These are phyloP conservation scores for Lepus townsendii DNA, from an alignment of 2,797 vertebrate species.

Conservation along the genomic window DNA sequence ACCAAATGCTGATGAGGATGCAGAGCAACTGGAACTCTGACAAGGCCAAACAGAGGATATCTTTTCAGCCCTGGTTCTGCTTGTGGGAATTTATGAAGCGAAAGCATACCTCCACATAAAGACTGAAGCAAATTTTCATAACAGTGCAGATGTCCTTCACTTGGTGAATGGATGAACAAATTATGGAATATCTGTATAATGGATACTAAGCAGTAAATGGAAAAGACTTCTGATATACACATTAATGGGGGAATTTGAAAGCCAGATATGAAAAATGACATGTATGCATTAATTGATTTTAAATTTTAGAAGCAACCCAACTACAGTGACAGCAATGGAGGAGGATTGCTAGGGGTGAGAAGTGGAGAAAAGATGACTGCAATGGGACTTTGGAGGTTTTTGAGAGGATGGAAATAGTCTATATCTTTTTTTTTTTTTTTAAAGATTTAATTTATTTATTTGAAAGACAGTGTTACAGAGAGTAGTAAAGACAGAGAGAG, in stretches of 20 bases:
- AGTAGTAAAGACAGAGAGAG: too few relatives aligned
- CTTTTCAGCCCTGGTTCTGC: not conserved
- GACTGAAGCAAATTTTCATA: not conserved
- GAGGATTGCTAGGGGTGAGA: not conserved
- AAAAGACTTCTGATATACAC: not conserved
- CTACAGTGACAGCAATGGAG: not conserved
- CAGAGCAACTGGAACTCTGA: too few relatives aligned
- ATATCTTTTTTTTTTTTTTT: not conserved
- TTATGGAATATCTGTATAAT: not conserved
- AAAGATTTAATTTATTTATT: too few relatives aligned
- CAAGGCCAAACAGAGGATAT: not conserved
- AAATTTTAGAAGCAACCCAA: not conserved
- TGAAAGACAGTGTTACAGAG: too few relatives aligned
- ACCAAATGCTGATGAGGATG: not conserved
- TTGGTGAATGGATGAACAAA: not conserved
- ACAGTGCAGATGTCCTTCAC: not conserved
- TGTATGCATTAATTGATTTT: not conserved
- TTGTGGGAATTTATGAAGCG: not conserved
- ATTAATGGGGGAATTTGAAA: not conserved
- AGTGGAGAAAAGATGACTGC: not conserved
- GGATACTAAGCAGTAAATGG: not conserved
- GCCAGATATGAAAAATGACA: not conserved
- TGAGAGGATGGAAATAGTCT: not conserved
- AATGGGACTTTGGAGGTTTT: not conserved
- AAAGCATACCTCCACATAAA: not conserved